Conservation (phyloP, 2,797 vertebrate species). For the Dicrostonyx torquatus region DNA sequence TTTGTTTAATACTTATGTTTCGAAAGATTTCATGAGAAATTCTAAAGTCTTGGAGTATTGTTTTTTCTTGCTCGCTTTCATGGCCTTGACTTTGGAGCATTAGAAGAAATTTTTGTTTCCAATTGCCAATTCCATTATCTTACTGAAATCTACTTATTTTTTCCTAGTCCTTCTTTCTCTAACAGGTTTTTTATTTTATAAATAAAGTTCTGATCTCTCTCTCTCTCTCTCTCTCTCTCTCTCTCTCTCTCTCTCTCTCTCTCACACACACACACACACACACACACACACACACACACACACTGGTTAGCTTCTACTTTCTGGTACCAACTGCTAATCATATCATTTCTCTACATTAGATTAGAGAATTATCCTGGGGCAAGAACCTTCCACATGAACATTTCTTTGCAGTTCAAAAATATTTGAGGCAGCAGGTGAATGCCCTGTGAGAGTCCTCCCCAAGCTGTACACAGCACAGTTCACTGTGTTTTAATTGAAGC, state of each 20-base stretch:
- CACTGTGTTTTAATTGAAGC: constrained; percentile 72
- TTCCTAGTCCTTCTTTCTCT: constrained; percentile 40
- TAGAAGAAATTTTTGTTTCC: constrained; percentile 69
- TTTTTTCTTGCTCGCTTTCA: constrained; percentile 56
- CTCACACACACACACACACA: background rate
- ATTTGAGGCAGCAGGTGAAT: constrained; percentile 71
- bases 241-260: background rate
- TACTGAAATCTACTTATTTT: constrained; percentile 57
- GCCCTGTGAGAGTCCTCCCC: constrained; percentile 61
- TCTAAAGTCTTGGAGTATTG: constrained; percentile 38
- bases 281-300: background rate
- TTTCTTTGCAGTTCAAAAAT: constrained; percentile 77
- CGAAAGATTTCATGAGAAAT: constrained; percentile 62
- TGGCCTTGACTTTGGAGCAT: constrained; percentile 52
- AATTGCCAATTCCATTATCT: constrained; percentile 55
- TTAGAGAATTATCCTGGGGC: constrained; percentile 77
- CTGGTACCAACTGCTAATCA: constrained; percentile 75
- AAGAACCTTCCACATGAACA: constrained; percentile 73
- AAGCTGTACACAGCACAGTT: constrained; percentile 70
- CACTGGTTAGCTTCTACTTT: constrained; percentile 70
- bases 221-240: background rate
- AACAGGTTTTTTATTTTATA: constrained; percentile 57
- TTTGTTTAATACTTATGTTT: constrained; percentile 53
- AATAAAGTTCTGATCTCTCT: constrained; percentile 58
- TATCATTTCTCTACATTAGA: constrained; percentile 80